Conservation (phyloP, 2,113 vertebrate genomes). For the Nothocercus julius region DNA sequence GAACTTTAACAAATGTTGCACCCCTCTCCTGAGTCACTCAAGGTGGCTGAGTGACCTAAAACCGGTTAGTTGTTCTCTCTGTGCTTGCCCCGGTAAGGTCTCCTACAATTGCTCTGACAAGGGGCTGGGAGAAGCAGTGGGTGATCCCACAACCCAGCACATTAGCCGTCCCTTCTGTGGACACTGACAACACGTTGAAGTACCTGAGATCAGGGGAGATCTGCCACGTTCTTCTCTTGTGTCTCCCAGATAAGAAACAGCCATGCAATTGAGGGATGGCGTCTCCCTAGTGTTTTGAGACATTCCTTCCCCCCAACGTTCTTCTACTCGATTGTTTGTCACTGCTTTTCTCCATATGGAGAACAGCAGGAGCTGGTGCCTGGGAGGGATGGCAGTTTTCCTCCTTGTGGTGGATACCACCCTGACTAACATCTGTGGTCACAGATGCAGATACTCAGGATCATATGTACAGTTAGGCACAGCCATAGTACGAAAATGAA, state of each 20-base stretch:
- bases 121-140: neutral
- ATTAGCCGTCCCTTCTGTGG: neutral
- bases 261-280: too few relatives aligned
- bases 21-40: fast-evolving
- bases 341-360: too few relatives aligned
- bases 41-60: neutral
- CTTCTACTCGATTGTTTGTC: too few relatives aligned
- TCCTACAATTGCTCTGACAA: neutral
- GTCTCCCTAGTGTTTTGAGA: neutral
- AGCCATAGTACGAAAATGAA: neutral
- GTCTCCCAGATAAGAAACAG: neutral
- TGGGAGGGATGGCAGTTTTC: neutral
- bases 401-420: neutral
- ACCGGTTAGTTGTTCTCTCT: neutral
- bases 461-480: neutral
- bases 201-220: neutral
- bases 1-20: neutral
- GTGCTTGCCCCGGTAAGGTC: neutral
- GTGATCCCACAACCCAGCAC: neutral
- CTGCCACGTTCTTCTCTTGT: too few relatives aligned
- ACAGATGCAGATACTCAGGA: neutral
- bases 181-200: neutral
- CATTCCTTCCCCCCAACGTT: neutral
- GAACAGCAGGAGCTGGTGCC: too few relatives aligned
- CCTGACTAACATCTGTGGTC: neutral